phyloP scores from a whole-genome alignment of 1,140 invertebrate genomes.

The Brachionus koreanus region DNA sequence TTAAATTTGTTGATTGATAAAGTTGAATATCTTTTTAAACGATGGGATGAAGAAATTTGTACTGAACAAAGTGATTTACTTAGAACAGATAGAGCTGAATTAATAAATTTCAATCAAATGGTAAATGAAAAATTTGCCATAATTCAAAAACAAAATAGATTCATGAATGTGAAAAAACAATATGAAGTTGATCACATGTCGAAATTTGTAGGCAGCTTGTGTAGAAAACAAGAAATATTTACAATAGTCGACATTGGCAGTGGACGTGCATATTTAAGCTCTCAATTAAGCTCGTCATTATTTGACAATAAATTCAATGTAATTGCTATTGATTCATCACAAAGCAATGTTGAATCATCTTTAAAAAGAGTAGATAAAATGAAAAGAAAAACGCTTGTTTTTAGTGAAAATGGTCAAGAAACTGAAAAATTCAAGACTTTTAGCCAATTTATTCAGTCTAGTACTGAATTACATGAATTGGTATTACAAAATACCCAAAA shows the following conservation, averaged over 20 bases:
- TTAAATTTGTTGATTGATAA: neutral
- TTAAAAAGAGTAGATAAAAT: conserved; percentile 60
- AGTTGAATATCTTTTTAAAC: neutral
- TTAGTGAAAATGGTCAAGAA: conserved; percentile 47
- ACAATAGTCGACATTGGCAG: conserved; percentile 75
- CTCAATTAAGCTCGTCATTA: conserved; percentile 64
- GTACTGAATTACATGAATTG: conserved; percentile 21
- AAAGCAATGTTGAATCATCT: conserved; percentile 66
- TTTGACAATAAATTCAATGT: conserved; percentile 67
- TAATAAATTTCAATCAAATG: conserved; percentile 11
- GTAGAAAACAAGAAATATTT: neutral
- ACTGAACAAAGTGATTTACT: neutral
- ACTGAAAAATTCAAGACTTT: conserved; percentile 8
- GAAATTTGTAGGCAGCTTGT: conserved; percentile 26
- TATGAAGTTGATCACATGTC: conserved; percentile 42
- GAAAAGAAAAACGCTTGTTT: conserved; percentile 57
- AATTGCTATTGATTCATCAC: conserved; percentile 72
- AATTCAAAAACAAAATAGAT: conserved; percentile 35
- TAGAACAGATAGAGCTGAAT: neutral
- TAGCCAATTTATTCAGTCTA: conserved; percentile 40
- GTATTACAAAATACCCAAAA: neutral
- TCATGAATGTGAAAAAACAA: conserved; percentile 34
- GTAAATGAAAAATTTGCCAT: conserved; percentile 28
- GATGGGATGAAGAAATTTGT: neutral
- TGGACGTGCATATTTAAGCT: conserved; percentile 77